Conservation (phyloP, 2,888 invertebrate genomes). For the Eupithecia tripunctaria region DNA sequence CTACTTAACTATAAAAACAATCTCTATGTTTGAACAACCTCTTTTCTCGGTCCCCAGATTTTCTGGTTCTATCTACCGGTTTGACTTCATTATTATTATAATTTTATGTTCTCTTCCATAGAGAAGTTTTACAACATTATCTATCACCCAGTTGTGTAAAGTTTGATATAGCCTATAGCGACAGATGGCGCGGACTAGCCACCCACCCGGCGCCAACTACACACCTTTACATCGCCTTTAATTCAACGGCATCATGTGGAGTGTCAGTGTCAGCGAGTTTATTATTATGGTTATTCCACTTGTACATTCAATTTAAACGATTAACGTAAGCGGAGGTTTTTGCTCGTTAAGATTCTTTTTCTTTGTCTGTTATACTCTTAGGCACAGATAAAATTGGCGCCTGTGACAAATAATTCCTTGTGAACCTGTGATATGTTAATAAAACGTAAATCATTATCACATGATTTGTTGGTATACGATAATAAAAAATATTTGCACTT, state of each 20-base stretch:
- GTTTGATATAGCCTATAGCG: constrained; percentile 58
- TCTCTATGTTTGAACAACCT: constrained; percentile 15
- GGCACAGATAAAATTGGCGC: neutral
- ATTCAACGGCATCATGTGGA: constrained; percentile 39
- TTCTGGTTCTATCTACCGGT: constrained; percentile 8
- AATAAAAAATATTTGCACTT: constrained; percentile 11
- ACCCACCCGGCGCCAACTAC: constrained; percentile 70
- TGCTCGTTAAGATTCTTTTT: constrained; percentile 16
- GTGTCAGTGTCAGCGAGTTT: constrained; percentile 50
- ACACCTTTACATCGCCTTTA: constrained; percentile 27
- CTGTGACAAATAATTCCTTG: neutral
- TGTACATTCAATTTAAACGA: constrained; percentile 26
- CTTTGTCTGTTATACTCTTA: neutral
- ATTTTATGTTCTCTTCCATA: constrained; percentile 17
- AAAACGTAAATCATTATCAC: neutral
- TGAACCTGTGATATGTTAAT: neutral
- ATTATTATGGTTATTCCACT: constrained; percentile 34
- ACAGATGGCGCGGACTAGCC: constrained; percentile 74
- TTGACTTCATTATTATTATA: constrained; percentile 19
- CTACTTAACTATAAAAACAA: constrained; percentile 12
- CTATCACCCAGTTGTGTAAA: constrained; percentile 47
- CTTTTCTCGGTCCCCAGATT: constrained; percentile 10
- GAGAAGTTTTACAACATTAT: constrained; percentile 27
- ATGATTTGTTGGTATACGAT: neutral
- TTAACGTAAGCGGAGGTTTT: constrained; percentile 21